Evolutionary conservation across 2,113 vertebrate genomes (phyloP).

Genomic region (Muntiacus muntjak): DNA sequence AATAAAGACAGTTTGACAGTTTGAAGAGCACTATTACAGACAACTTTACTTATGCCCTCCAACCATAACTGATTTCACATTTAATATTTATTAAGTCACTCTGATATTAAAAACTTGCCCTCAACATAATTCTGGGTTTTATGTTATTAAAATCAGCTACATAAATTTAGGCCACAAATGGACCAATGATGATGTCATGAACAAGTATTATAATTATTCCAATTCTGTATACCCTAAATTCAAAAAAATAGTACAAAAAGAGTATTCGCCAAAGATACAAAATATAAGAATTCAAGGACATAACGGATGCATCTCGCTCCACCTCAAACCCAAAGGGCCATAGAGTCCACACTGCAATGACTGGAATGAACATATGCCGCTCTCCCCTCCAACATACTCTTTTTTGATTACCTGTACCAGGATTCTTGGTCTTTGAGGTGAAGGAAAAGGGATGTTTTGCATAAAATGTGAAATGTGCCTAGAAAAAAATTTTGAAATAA

Average conservation of each 20-base stretch:
- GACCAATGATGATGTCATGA: not conserved
- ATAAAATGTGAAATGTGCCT: conserved; percentile 99
- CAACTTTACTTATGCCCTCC: not conserved
- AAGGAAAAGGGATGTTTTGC: conserved; percentile 97
- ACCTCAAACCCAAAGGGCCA: not conserved
- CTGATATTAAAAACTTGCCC: not conserved
- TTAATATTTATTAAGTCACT: not conserved
- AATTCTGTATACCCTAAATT: not conserved
- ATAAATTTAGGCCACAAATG: not conserved
- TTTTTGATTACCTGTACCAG: conserved; percentile 91
- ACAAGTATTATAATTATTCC: not conserved
- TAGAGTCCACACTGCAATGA: not conserved
- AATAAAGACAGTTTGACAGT: not conserved
- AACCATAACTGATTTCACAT: conserved; percentile 16
- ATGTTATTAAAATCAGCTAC: conserved; percentile 34
- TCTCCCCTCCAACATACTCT: not conserved
- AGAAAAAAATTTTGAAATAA: conserved; percentile 51
- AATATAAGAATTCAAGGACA: not conserved
- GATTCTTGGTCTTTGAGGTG: conserved; percentile 97
- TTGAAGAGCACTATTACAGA: not conserved
- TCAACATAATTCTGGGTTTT: not conserved
- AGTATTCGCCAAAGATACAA: not conserved
- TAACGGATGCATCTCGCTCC: not conserved
- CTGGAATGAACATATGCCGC: not conserved
- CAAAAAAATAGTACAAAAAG: not conserved